Base-by-base conservation (phyloP, 2,888 invertebrate species). In the Dynastes grantii region DNA sequence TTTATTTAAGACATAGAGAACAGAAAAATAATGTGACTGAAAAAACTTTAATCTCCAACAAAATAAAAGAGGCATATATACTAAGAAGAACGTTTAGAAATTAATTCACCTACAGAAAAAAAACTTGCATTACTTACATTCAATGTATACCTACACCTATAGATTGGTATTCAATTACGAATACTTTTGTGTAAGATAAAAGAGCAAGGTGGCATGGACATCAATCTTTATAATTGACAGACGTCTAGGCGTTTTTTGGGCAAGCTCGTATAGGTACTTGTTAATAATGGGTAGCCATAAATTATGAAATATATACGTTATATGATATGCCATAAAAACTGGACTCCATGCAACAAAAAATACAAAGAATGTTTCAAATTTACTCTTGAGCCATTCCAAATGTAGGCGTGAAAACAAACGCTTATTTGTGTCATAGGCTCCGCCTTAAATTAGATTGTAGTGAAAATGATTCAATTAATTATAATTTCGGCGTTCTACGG, bases 161-260 rank as follows among this genome's bases (percentile, higher is more conserved):
- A n/a, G 55, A 22, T 55, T 55, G 55, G 55, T 5, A 16, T 58
- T n/a, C 55, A 9, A 8, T 58, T 16, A 58, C 55, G 27, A 55
- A 55, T 2, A 16, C 22, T 9, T 22, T 58, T 58, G 55, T 58
- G 9, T 5, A 16, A 58, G 55, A 58, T 58, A 58, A 22, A 27
- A 58, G 55, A 58, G 22, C 55, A 67, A 37, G 40, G 45, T 40
- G 45, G 45, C 49, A 67, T 22, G 22, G 16, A 40, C 65, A 67
- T 67, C 65, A 67, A 67, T 67, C 65, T 67, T 67, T 67, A 67
- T 67, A 67, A 67, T 67, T 67, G 65, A 67, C 65, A 67, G 16
- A 67, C 45, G 65, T 45, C 65, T 45, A 67, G 45, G 65, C 16
- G 40, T 67, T 67, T 40, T 67, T 67, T 67, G 45, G 22, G n/a